A percentile compares a stretch with the other conserved stretches of the same genome.
Evolutionary conservation across 2,888 invertebrate species (phyloP).

Genomic region (Lepidonotus clava): DNA sequence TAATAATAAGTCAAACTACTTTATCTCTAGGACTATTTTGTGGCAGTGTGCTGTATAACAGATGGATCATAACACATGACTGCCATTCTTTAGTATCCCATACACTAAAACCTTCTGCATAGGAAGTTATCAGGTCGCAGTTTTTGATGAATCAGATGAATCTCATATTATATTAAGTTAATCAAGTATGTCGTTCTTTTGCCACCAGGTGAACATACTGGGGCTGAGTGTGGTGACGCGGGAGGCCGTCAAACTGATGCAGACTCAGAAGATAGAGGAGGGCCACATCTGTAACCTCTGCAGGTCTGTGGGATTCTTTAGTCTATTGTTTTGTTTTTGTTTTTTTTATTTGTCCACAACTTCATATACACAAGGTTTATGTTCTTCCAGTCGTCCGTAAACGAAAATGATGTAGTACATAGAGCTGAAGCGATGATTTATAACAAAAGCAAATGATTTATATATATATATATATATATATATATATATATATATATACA

Average conservation of each 20-base stretch:
- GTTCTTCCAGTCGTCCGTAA: background rate
- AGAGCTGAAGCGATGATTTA: background rate
- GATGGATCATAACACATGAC: no score
- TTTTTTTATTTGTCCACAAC: no score
- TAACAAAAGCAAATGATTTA: background rate
- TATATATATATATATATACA: no score
- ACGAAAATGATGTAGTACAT: background rate
- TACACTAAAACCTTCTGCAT: no score
- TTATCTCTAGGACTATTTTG: no score
- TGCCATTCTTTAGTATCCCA: no score
- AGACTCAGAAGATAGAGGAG: background rate
- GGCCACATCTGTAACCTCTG: conserved; percentile 29
- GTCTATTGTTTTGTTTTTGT: background rate
- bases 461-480: background rate
- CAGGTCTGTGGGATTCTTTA: background rate
- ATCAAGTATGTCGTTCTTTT: conserved; percentile 82
- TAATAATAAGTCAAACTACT: no score
- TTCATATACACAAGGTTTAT: no score
- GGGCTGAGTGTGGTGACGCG: conserved; percentile 5
- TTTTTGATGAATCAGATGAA: no score
- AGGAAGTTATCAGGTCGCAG: no score
- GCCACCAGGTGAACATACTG: conserved; percentile 15
- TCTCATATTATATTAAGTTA: background rate
- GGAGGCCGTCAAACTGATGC: conserved; percentile 25
- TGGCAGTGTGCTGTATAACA: no score